Base-by-base conservation (phyloP, 2,113 vertebrate species). In the Brachyhypopomus occidentalis region DNA sequence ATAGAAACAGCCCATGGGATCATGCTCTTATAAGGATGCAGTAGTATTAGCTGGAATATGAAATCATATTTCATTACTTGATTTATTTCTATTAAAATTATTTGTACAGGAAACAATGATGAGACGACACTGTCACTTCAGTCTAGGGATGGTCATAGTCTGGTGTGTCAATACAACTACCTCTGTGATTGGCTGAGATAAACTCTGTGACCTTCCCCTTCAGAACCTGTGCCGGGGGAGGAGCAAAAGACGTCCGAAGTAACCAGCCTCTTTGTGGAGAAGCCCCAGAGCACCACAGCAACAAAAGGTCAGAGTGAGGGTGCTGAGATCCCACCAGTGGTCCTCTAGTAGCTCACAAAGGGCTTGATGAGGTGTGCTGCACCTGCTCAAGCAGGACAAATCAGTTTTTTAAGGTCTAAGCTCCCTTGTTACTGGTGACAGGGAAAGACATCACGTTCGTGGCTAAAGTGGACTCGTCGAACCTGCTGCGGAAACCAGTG, bases 401-500 rank as follows among this genome's bases (percentile, higher is more conserved):
- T 52, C 45, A 52, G 9, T 11, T 11, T 52, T 52, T 52, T 14
- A 14, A 14, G 45, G 11, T 52, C 2, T 52, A 52, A 12, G 12
- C 9, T n/a, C 58, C n/a, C 20, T 69, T 16, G 12, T 27, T 67
- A 0, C 58, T 22, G 59, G 2, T 69, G 38, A 45, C 89, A 97
- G 96, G 96, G 1, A 93, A 93, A 78, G 90, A 96, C 34, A 4
- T 92, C 4, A 79, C 76, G 0, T 89, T 96, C 8, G 25, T 84
- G 76, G 90, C 92, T 17, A 94, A 94, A 79, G 91, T 97, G 80
- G 94, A 96, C 22, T 94, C 95, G 5, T 86, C 92, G 1, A 91
- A 83, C 11, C 88, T 97, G 27, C 34, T 84, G 0, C 92, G 83
- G 82, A 96, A 95, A 82, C 95, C 96, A 0, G 0, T 4, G 12